Conservation (phyloP, 2,113 vertebrate genomes). For the Cricetomys ansorgei region DNA sequence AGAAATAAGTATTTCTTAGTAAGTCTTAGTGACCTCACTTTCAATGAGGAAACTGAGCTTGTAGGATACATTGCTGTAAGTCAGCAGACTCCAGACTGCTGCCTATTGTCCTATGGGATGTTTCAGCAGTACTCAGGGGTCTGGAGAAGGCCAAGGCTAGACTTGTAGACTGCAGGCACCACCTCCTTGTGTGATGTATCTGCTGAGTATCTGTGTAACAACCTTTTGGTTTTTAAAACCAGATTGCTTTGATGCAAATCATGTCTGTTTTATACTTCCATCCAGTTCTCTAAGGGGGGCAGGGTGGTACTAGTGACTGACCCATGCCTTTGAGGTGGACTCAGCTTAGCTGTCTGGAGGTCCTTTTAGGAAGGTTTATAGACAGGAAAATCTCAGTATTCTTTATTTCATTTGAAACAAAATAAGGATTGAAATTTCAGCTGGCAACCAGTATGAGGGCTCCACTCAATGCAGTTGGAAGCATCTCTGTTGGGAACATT, state of each 20-base stretch:
- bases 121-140: neutral
- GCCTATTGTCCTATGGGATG: neutral
- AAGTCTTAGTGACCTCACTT: conserved; percentile 34
- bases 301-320: neutral
- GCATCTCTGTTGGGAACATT: conserved; percentile 46
- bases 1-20: conserved; percentile 50
- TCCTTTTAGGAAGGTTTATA: neutral
- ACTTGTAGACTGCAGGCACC: neutral
- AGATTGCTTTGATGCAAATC: neutral
- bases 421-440: conserved; percentile 12
- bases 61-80: neutral
- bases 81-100: conserved; percentile 33
- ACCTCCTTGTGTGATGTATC: neutral
- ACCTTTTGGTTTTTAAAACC: conserved; percentile 2
- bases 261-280: neutral
- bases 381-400: conserved; percentile 17
- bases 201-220: neutral
- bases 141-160: neutral
- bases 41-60: neutral
- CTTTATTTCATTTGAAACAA: conserved; percentile 50
- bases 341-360: neutral
- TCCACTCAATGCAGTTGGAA: neutral
- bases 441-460: neutral
- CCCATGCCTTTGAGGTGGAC: neutral
- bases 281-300: neutral